Evolutionary conservation across 2,888 invertebrate genomes (phyloP), one percentile per base, ranked within the genome.

Genomic region (Agapetus fuscipes): DNA sequence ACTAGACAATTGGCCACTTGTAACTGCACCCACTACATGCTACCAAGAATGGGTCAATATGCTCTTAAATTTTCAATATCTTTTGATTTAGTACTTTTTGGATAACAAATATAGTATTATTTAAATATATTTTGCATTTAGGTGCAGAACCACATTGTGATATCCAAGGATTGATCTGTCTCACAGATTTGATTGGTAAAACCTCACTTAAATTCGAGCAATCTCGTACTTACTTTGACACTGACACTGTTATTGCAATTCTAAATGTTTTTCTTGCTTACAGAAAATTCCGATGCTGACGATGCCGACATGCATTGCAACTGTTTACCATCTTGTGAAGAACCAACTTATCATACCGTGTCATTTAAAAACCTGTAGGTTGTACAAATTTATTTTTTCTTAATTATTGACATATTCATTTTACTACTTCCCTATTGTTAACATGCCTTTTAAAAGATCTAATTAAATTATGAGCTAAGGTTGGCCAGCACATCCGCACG

Each of bases 1-100:
- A 54, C 66, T 34, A 63, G 66, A 2, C 76, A 77, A 48, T 51
- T 64, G 1, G 54, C 59, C 4, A 51, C 62, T 6, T 79, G 79
- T 50, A 76, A 78, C 50, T 79, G 79, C 51, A 74, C 76, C 0
- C 75, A 77, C 54, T 76, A 78, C 53, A 66, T 73, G 34, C 71
- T 76, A 66, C 72, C 77, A 2, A 59, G 58, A 43, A 60, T 72
- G 37, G 66, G 78, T 76, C 58, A 56, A 57, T 54, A n/a, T n/a
- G n/a, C n/a, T n/a, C n/a, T n/a, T n/a, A n/a, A n/a, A n/a, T n/a
- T n/a, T n/a, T n/a, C n/a, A n/a, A n/a, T n/a, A n/a, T n/a, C n/a
- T n/a, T n/a, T n/a, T n/a, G n/a, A n/a, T n/a, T n/a, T n/a, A n/a
- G n/a, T n/a, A n/a, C n/a, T n/a, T n/a, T n/a, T n/a, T n/a, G n/a